Evolutionary conservation across 1,140 invertebrate genomes (phyloP), one percentile per base, ranked within the genome.

Genomic region (Philopotamus ludificatus): DNA sequence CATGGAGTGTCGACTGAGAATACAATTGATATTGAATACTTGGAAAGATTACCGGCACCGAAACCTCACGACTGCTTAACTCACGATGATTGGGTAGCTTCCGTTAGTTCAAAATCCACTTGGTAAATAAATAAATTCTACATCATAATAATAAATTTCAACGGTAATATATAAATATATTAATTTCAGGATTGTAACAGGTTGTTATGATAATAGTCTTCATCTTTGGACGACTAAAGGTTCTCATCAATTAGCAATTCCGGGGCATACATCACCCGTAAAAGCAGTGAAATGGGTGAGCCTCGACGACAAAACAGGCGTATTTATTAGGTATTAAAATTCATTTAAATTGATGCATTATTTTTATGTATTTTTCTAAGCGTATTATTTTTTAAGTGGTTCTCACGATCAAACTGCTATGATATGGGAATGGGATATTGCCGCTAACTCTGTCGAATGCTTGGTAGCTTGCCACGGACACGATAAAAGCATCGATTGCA

Each of bases 81-180:
- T 72, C 94, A 97, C 76, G 93, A 98, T 80, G 95, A 98, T 77
- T 98, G 96, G 96, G 93, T 98, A 9, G 89, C 90, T 50, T 88
- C 92, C 34, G 87, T 96, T 20, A 86, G 90, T 68, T 83, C 86
- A 53, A 78, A 79, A 63, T 84, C 86, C 21, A 87, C 89, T 79
- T 95, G 91, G 90, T 89, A n/a, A n/a, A n/a, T n/a, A n/a, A n/a
- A n/a, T n/a, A n/a, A n/a, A n/a, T n/a, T n/a, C n/a, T n/a, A n/a
- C n/a, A n/a, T n/a, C n/a, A n/a, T n/a, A n/a, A n/a, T n/a, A n/a
- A n/a, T n/a, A n/a, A n/a, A n/a, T n/a, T n/a, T n/a, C n/a, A n/a
- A n/a, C n/a, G n/a, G n/a, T n/a, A n/a, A n/a, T n/a, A n/a, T n/a
- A n/a, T n/a, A n/a, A n/a, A n/a, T n/a, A 10, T 23, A 63, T 49